phyloP scores from a whole-genome alignment of 2,113 vertebrate species.

The Epinephelus fuscoguttatus region DNA sequence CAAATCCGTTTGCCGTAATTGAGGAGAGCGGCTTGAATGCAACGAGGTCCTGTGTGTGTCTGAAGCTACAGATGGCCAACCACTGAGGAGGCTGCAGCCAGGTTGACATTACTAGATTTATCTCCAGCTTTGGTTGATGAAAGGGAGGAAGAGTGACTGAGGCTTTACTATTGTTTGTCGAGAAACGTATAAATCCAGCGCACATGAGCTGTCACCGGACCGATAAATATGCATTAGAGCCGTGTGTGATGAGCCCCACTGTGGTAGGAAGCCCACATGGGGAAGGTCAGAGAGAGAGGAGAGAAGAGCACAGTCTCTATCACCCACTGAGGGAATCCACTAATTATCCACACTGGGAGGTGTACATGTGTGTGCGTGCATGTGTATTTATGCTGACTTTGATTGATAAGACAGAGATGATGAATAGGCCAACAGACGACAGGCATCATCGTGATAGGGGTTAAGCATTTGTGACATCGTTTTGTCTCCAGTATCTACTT shows the following conservation, averaged over 20 bases:
- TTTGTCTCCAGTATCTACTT: constrained; percentile 48
- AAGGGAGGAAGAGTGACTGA: constrained; percentile 55
- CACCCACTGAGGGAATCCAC: constrained; percentile 75
- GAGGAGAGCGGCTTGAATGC: constrained; percentile 44
- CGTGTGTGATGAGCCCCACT: constrained; percentile 74
- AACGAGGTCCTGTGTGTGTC: constrained; percentile 19
- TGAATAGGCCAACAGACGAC: constrained; percentile 49
- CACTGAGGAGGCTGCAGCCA: constrained; percentile 39
- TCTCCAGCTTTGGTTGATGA: constrained; percentile 66
- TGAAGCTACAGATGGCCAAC: constrained; percentile 52
- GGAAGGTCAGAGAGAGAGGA: constrained; percentile 77
- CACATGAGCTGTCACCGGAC: constrained; percentile 60
- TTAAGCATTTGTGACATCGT: constrained; percentile 66
- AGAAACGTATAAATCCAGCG: constrained; percentile 74
- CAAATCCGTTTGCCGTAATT: constrained; percentile 62
- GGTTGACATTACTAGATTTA: constrained; percentile 58
- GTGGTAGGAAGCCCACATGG: constrained; percentile 67
- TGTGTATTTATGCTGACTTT: constrained; percentile 50
- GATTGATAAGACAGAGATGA: constrained; percentile 70
- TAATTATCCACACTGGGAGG: constrained; percentile 79
- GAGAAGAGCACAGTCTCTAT: constrained; percentile 56
- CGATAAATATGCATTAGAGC: constrained; percentile 78
- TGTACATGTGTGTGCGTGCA: constrained; percentile 9
- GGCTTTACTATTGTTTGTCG: constrained; percentile 77
- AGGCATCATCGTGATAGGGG: constrained; percentile 54